Conservation (phyloP, 1,140 invertebrate genomes). For the Solen grandis region DNA sequence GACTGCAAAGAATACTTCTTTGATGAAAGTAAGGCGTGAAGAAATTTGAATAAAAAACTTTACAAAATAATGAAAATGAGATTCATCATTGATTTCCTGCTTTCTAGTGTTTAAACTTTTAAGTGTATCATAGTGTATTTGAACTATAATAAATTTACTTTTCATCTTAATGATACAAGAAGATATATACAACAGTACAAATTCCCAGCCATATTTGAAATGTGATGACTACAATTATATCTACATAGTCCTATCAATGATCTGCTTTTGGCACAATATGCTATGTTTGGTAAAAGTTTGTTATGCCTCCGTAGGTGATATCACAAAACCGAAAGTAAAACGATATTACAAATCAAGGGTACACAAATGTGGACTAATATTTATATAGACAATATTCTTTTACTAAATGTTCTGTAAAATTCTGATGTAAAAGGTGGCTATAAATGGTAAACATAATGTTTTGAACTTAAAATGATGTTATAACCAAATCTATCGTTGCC, state of each 20-base stretch:
- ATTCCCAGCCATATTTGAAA: background rate
- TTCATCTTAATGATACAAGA: background rate
- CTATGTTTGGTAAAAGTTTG: too few species aligned
- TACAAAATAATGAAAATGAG: background rate
- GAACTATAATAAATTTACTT: background rate
- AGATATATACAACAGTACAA: background rate
- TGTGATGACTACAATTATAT: too few species aligned
- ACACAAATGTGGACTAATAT: too few species aligned
- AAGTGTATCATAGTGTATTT: background rate
- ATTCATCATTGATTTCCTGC: background rate
- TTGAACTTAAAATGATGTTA: background rate
- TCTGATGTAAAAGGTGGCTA: background rate
- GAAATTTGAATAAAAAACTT: background rate
- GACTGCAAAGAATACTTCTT: constrained; percentile 18
- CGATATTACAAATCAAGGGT: too few species aligned
- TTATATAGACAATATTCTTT: too few species aligned
- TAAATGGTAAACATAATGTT: background rate
- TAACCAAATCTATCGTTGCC: background rate
- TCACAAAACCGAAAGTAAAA: too few species aligned
- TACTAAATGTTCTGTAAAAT: too few species aligned
- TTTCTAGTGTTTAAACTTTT: background rate
- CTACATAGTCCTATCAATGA: too few species aligned
- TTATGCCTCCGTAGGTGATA: too few species aligned
- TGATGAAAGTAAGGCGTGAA: constrained; percentile 23
- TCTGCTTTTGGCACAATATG: too few species aligned